Conservation (phyloP, 30 jellyfish, hydroid and myxozoan genomes). For the Chironex yamaguchii region DNA sequence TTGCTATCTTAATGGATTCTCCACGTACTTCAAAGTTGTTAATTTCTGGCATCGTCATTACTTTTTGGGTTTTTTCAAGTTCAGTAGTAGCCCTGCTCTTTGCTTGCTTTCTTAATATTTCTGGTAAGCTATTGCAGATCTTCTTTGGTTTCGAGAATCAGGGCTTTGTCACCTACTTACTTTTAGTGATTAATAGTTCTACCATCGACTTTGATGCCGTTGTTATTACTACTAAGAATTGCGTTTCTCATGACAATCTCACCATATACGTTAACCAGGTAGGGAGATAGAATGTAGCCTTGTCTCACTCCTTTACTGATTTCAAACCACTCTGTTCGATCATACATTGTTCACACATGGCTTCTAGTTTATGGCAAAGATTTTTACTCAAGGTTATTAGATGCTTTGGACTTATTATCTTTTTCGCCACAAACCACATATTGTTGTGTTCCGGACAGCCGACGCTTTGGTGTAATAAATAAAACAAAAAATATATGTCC, state of each 20-base stretch:
- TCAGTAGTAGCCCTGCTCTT: not conserved
- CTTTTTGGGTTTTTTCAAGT: not conserved
- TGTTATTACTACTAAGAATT: not conserved
- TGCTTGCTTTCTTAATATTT: not conserved
- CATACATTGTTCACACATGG: too few species aligned
- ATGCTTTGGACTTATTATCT: not conserved
- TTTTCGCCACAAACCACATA: not conserved
- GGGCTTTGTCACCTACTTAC: not conserved
- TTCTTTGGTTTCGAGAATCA: not conserved
- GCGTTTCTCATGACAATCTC: not conserved
- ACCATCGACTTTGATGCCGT: not conserved
- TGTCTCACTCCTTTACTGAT: not conserved
- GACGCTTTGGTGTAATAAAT: not conserved
- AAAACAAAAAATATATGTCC: too few species aligned
- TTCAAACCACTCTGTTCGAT: too few species aligned
- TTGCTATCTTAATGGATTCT: not conserved
- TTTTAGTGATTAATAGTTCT: not conserved
- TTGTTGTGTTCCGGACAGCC: not conserved
- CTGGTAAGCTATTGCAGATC: not conserved
- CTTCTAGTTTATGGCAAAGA: too few species aligned
- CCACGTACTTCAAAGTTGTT: not conserved
- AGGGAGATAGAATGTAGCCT: not conserved
- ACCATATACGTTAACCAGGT: not conserved
- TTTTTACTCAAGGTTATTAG: not conserved
- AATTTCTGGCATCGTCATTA: not conserved